These are phyloP conservation scores for Pongo abelii DNA, from an alignment of 2,113 vertebrate genomes.

Conservation along the genomic window DNA sequence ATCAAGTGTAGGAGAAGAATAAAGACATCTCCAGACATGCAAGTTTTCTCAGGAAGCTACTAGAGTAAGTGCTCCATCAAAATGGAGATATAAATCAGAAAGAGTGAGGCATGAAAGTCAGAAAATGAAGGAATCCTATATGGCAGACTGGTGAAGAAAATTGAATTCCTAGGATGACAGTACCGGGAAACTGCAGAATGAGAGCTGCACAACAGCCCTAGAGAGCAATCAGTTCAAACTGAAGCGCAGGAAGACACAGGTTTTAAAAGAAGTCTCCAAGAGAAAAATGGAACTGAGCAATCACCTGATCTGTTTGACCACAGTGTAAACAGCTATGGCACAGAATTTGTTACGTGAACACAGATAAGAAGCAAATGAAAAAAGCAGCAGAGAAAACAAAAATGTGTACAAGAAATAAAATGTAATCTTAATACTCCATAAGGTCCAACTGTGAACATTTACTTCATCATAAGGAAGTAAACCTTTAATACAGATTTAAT, in stretches of 20 bases:
- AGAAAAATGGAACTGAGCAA: neutral
- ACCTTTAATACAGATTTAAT: neutral
- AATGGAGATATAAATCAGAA: neutral
- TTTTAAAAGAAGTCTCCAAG: neutral
- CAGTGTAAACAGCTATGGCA: neutral
- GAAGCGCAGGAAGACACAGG: neutral
- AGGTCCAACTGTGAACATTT: neutral
- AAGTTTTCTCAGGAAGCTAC: neutral
- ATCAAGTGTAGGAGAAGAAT: neutral
- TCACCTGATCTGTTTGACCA: neutral
- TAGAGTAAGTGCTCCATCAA: neutral
- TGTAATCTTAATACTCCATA: neutral
- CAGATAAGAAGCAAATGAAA: neutral
- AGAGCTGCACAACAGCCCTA: neutral
- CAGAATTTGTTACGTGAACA: neutral
- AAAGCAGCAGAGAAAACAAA: neutral
- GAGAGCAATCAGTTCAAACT: neutral
- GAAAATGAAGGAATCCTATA: neutral
- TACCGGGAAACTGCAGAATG: neutral
- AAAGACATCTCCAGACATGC: neutral
- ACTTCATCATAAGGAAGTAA: neutral
- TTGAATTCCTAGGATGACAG: neutral
- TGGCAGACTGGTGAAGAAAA: neutral
- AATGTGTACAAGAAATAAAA: slow-evolving; percentile 7
- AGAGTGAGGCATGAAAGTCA: neutral